A percentile compares a stretch with the other conserved stretches of the same genome.
Conservation (phyloP, 2,113 vertebrate genomes). For the Craseonycteris thonglongyai region DNA sequence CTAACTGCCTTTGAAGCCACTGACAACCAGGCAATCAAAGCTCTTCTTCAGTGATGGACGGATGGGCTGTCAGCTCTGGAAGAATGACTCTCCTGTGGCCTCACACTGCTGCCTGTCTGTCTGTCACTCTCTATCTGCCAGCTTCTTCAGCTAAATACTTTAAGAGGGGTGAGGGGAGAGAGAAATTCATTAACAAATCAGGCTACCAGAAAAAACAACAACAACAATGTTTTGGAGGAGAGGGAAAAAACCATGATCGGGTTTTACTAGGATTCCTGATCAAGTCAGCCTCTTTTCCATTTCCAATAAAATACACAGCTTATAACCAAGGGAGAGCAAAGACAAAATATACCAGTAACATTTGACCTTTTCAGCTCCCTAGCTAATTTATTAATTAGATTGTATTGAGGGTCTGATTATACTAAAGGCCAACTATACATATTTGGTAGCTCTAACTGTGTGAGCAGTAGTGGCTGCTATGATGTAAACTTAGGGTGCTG, state of each 20-base stretch:
- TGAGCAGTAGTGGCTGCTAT: slow-evolving; percentile 62
- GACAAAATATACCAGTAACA: slow-evolving; percentile 53
- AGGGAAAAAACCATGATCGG: slow-evolving; percentile 54
- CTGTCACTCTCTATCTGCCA: slow-evolving; percentile 87
- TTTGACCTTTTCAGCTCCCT: slow-evolving; percentile 72
- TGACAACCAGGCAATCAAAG: slow-evolving; percentile 89
- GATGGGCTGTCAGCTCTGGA: slow-evolving; percentile 79
- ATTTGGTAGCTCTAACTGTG: slow-evolving; percentile 60
- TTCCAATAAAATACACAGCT: slow-evolving; percentile 63
- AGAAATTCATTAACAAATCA: slow-evolving; percentile 75
- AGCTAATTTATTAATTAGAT: slow-evolving; percentile 60
- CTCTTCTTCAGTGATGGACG: slow-evolving; percentile 91
- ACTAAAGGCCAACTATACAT: slow-evolving; percentile 55
- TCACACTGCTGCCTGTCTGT: slow-evolving; percentile 89
- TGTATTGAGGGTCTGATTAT: slow-evolving; percentile 62
- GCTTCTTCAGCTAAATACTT: slow-evolving; percentile 84
- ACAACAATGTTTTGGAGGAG: slow-evolving; percentile 57
- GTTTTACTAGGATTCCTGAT: slow-evolving; percentile 67
- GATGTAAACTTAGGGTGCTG: slow-evolving; percentile 69
- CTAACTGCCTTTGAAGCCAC: slow-evolving; percentile 87
- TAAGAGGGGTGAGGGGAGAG: slow-evolving; percentile 75
- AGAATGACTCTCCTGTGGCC: slow-evolving; percentile 83
- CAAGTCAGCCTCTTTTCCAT: slow-evolving; percentile 72
- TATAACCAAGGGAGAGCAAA: slow-evolving; percentile 68
- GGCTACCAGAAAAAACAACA: slow-evolving; percentile 62